Percentiles rank a stretch among this genome's conserved stretches.
phyloP scores from a whole-genome alignment of 2,113 vertebrate genomes.

The Candoia aspera region DNA sequence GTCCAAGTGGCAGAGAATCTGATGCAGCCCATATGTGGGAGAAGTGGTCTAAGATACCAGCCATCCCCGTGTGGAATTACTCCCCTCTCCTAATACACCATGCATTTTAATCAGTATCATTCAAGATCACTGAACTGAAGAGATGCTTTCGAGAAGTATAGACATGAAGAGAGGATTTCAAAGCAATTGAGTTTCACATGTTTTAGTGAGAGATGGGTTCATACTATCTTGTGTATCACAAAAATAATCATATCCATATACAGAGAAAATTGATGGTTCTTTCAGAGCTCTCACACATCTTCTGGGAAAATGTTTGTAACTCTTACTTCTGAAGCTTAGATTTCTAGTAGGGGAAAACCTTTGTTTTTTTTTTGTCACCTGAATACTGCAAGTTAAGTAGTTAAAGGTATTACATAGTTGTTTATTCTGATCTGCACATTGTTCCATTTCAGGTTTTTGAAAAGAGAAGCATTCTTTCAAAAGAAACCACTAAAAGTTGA shows the following conservation, averaged over 20 bases:
- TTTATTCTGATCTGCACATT: not conserved
- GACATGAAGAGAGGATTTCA: not conserved
- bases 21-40: too few relatives aligned
- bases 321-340: not conserved
- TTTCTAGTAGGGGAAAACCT: not conserved
- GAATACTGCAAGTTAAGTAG: not conserved
- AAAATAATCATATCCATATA: not conserved
- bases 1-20: too few relatives aligned
- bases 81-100: not conserved
- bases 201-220: not conserved
- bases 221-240: not conserved
- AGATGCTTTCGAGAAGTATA: not conserved
- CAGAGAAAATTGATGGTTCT: not conserved
- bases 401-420: not conserved
- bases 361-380: not conserved
- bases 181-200: not conserved
- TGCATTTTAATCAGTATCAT: constrained; percentile 17
- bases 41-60: too few relatives aligned
- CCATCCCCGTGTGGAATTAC: too few relatives aligned
- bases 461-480: not conserved
- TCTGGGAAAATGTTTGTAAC: not conserved
- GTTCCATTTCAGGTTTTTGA: not conserved
- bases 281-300: not conserved
- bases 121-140: not conserved
- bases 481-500: not conserved